Base-by-base conservation (phyloP, 2,888 invertebrate genomes). In the Cryptosula pallasiana region DNA sequence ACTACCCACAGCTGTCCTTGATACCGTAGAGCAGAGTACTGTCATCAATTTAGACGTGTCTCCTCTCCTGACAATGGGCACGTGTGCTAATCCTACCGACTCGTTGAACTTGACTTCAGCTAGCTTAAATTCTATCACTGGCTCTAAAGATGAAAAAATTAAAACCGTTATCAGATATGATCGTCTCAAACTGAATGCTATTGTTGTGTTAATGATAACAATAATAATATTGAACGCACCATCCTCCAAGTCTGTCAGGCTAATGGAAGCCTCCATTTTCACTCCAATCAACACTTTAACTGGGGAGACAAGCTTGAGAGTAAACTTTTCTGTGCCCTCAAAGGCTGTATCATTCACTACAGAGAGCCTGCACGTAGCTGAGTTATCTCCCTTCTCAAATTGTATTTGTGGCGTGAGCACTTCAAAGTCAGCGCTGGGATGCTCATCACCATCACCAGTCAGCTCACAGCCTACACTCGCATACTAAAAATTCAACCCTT, bases 341-440 rank as follows among this genome's bases (percentile, higher is more conserved):
- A 76, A 81, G 23, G 78, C 75, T 16, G 78, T 77, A 75, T 84
- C 82, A 76, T 83, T 82, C 73, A 78, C 78, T 69, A 84, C 79
- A 71, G 79, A 78, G 16, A 83, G 77, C 35, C 78, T 77, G 75
- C 83, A 84, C 13, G 76, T 75, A 73, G 82, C 81, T 0, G 72
- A 75, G 32, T 79, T 79, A 72, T 81, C 80, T 78, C 80, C 81
- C 58, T 79, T 80, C 75, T 82, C 81, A 80, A 84, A 84, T 75
- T 82, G 81, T 69, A 83, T 78, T 81, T 82, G 75, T 16, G 63
- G 63, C 13, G 63, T 63, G 3, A 63, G 63, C n/a, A 63, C 63
- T 3, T 16, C 27, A 16, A 63, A 13, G 63, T 63, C 63, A 32
- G 25, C 13, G 32, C 25, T 25, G 63, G 13, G 32, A n/a, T 63